Conservation (phyloP, 2,797 vertebrate genomes). For the Vireo griseus region DNA sequence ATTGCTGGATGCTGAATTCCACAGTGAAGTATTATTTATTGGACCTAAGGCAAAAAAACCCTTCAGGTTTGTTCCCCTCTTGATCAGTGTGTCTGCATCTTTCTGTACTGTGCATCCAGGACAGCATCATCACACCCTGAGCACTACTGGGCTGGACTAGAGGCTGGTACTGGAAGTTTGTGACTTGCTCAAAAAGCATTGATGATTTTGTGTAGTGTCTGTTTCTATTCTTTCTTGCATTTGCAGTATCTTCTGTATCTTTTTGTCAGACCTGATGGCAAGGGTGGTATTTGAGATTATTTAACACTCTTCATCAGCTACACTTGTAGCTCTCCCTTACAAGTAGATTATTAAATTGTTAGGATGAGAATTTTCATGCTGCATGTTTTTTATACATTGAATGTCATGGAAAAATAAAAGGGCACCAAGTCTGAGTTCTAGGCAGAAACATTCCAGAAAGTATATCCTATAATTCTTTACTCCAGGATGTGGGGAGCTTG, state of each 20-base stretch:
- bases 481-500: not conserved
- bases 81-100: not conserved
- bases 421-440: not conserved
- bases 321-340: not conserved
- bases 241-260: not conserved
- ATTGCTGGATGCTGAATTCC: not conserved
- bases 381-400: not conserved
- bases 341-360: not conserved
- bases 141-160: not conserved
- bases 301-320: not conserved
- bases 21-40: not conserved
- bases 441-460: not conserved
- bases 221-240: not conserved
- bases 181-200: not conserved
- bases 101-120: not conserved
- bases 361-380: not conserved
- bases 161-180: not conserved
- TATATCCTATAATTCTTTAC: not conserved
- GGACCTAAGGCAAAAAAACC: not conserved
- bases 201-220: not conserved
- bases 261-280: not conserved
- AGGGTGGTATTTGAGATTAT: not conserved
- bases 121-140: not conserved
- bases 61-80: not conserved
- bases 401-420: not conserved